phyloP scores from a whole-genome alignment of 2,113 vertebrate species.

The Fregata magnificens region DNA sequence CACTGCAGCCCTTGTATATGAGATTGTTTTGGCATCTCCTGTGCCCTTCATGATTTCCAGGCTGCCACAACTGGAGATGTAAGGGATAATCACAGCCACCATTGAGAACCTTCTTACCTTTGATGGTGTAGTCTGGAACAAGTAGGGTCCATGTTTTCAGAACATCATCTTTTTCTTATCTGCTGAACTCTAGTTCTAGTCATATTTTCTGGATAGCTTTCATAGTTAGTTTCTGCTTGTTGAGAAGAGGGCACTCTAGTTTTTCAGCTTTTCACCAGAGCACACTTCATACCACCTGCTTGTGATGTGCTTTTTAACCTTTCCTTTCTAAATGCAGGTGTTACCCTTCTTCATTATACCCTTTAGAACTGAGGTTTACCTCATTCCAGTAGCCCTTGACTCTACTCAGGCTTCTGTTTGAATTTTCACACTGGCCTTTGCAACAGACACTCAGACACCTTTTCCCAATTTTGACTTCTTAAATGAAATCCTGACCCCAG shows the following conservation, averaged over 20 bases:
- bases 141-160: background rate
- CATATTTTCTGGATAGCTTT: background rate
- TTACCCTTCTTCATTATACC: background rate
- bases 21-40: background rate
- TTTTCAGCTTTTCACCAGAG: background rate
- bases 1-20: background rate
- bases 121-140: background rate
- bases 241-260: accelerated
- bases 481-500: background rate
- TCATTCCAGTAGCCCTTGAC: background rate
- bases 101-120: background rate
- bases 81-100: background rate
- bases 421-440: background rate
- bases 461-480: background rate
- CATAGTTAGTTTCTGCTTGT: background rate
- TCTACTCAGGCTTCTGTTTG: background rate
- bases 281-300: background rate
- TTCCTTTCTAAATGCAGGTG: background rate
- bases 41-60: background rate
- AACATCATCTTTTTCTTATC: background rate
- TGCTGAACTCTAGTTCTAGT: background rate
- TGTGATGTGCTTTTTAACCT: background rate
- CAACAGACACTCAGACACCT: background rate
- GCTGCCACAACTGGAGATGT: background rate
- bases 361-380: background rate